Percentiles rank a stretch among this genome's conserved stretches.
Evolutionary conservation across 2,888 invertebrate genomes (phyloP).

Genomic region (Diarsia mendica): DNA sequence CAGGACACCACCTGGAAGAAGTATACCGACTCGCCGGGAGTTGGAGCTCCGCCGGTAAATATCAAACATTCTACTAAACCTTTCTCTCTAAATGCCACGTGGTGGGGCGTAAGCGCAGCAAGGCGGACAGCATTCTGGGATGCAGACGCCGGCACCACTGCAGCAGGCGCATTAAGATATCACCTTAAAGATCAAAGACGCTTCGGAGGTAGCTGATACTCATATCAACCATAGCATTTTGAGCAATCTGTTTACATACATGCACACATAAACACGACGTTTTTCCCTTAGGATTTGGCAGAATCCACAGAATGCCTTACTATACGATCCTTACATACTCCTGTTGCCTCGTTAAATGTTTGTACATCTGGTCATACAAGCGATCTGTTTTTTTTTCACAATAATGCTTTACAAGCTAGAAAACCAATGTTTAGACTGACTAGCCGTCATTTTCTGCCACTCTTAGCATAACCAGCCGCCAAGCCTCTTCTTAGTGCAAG

Average conservation of each 20-base stretch:
- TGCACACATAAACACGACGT: too few species aligned
- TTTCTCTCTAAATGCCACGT: conserved; percentile 76
- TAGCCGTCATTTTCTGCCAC: not conserved
- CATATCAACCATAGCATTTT: not conserved
- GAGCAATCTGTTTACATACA: not conserved
- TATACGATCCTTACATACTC: too few species aligned
- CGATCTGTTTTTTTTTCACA: not conserved
- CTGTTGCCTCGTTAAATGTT: too few species aligned
- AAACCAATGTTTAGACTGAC: not conserved
- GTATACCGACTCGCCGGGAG: conserved; percentile 92
- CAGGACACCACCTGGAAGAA: conserved; percentile 91
- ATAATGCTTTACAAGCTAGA: not conserved
- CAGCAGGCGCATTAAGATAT: too few species aligned
- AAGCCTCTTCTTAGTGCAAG: too few species aligned
- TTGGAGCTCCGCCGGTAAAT: conserved; percentile 89
- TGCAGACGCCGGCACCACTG: too few species aligned
- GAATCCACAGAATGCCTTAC: too few species aligned
- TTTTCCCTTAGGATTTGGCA: too few species aligned
- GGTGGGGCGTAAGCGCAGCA: conserved; percentile 86
- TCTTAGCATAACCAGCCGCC: too few species aligned
- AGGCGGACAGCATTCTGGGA: conserved; percentile 75
- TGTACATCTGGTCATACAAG: too few species aligned
- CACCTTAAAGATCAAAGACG: too few species aligned
- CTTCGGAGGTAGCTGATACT: too few species aligned
- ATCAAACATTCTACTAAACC: conserved; percentile 54